Conservation (phyloP, 2,797 vertebrate species). For the Lacerta bilineata region DNA sequence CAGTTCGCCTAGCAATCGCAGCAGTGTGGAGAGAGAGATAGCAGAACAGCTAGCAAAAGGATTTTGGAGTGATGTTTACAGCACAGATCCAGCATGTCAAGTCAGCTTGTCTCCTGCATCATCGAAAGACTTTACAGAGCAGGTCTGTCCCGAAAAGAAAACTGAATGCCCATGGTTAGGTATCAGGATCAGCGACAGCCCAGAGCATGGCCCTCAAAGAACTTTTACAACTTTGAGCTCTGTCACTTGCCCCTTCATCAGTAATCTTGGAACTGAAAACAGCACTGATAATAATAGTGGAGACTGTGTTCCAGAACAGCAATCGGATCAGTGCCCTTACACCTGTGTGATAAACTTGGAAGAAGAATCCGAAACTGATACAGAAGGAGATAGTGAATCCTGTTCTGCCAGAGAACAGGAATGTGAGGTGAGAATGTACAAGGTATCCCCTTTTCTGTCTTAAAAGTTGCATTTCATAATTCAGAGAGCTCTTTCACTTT, state of each 20-base stretch:
- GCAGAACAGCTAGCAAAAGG: constrained; percentile 96
- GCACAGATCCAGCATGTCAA: constrained; percentile 79
- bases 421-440: constrained; percentile 86
- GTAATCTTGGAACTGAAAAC: constrained; percentile 83
- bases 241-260: constrained; percentile 93
- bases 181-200: constrained; percentile 83
- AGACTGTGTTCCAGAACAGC: constrained; percentile 78
- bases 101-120: constrained; percentile 65
- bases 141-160: constrained; percentile 82
- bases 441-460: neutral
- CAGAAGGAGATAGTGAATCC: constrained; percentile 91
- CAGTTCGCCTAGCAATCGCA: constrained; percentile 77
- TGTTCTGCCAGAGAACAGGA: constrained; percentile 89
- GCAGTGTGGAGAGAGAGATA: constrained; percentile 93
- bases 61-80: constrained; percentile 92
- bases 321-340: constrained; percentile 87
- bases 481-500: neutral
- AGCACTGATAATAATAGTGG: constrained; percentile 78
- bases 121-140: constrained; percentile 77
- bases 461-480: too few relatives aligned
- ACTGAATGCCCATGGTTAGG: constrained; percentile 93
- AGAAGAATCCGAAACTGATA: constrained; percentile 93
- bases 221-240: constrained; percentile 85
- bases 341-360: constrained; percentile 89
- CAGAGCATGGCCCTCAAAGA: constrained; percentile 83